Conservation (phyloP, 1,140 invertebrate species). For the Pseudachorutes palmiensis region DNA sequence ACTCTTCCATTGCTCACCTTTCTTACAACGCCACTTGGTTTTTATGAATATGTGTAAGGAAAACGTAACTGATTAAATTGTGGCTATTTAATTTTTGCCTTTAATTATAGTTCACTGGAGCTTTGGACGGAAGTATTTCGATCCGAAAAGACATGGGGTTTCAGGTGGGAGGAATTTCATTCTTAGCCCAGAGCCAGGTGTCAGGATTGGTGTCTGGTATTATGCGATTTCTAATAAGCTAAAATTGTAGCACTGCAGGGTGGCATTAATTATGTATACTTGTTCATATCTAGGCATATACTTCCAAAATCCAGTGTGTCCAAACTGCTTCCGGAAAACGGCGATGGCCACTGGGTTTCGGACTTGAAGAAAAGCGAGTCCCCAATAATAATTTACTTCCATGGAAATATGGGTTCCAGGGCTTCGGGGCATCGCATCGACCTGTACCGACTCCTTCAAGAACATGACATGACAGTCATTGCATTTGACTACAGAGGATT, state of each 20-base stretch:
- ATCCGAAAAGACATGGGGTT: neutral
- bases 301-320: neutral
- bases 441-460: slow-evolving; percentile 70
- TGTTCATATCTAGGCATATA: neutral
- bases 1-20: neutral
- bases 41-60: slow-evolving; percentile 13
- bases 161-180: neutral
- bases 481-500: slow-evolving; percentile 88
- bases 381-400: slow-evolving; percentile 60
- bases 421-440: slow-evolving; percentile 66
- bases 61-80: neutral
- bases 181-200: neutral
- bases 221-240: neutral
- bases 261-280: neutral
- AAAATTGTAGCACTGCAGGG: neutral
- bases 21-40: neutral
- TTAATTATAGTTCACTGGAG: slow-evolving; percentile 5
- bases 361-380: neutral
- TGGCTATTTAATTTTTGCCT: neutral
- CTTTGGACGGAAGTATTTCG: neutral
- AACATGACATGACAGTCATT: slow-evolving; percentile 73
- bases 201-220: slow-evolving; percentile 4
- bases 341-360: neutral
- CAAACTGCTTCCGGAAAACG: neutral
- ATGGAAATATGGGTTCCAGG: slow-evolving; percentile 81